A percentile compares a stretch with the other conserved stretches of the same genome.
phyloP scores from a whole-genome alignment of 2,888 invertebrate species.

The Orthonychiurus folsomi region DNA sequence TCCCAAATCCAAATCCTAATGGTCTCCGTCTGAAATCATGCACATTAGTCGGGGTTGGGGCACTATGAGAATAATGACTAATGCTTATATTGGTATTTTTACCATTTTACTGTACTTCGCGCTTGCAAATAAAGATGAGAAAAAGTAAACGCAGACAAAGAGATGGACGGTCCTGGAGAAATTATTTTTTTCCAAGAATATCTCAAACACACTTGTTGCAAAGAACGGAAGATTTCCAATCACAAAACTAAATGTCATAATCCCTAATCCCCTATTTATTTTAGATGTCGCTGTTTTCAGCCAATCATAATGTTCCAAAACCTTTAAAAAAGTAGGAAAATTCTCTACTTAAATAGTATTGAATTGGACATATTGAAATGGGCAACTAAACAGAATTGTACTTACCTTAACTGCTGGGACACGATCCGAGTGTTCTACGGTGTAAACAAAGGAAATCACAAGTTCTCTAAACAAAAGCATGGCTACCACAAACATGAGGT shows the following conservation, averaged over 20 bases:
- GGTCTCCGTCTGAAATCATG: not conserved
- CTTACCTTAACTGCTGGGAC: not conserved
- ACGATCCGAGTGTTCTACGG: not conserved
- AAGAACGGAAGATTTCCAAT: slow-evolving; percentile 6
- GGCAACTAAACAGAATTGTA: too few species aligned
- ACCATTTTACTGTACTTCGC: not conserved
- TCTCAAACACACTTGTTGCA: not conserved
- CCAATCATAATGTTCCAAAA: slow-evolving; percentile 3
- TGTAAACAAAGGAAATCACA: not conserved
- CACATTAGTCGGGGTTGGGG: not conserved
- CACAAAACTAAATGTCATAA: not conserved
- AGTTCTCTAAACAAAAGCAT: not conserved
- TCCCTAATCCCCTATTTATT: not conserved
- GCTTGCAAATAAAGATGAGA: not conserved
- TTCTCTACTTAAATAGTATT: not conserved
- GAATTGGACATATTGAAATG: too few species aligned
- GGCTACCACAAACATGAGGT: not conserved
- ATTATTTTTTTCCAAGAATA: slow-evolving; percentile 2
- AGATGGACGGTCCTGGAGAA: not conserved
- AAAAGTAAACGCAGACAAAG: slow-evolving; percentile 7
- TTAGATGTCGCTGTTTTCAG: not conserved
- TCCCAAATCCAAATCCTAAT: not conserved
- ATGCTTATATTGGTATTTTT: too few species aligned
- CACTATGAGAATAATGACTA: too few species aligned
- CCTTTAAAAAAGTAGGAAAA: not conserved